Evolutionary conservation across 1,140 invertebrate species (phyloP), one percentile per base, ranked within the genome.

Genomic region (Dendrolimus kikuchii): DNA sequence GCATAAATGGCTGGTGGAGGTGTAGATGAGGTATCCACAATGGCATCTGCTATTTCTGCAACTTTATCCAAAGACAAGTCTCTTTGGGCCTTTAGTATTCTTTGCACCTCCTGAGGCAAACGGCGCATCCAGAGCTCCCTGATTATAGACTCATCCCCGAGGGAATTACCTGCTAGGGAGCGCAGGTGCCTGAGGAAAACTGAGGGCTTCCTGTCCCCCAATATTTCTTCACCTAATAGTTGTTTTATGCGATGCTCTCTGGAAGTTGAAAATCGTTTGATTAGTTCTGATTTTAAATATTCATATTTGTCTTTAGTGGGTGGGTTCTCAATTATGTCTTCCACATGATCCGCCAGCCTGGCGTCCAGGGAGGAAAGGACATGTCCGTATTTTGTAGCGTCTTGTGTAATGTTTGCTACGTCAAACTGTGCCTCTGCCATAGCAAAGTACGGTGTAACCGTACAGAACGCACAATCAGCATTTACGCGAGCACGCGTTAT

Each of bases 201-300:
- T 7, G 41, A 42, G n/a, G 41, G 41, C n/a, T 42, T 42, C 41
- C 41, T 42, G 41, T 42, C 41, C 41, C 41, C 41, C n/a, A 42
- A 42, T 3, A 42, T 7, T 42, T 42, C 41, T n/a, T 42, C 41
- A n/a, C 3, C n/a, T 7, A 42, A n/a, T 7, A 42, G 41, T 42
- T 42, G 41, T 7, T n/a, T 7, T 7, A 42, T n/a, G 6, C n/a
- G 6, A n/a, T 42, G 41, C 41, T 42, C 41, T n/a, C n/a, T 42
- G 6, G 41, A 42, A 42, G 41, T 42, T 7, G 41, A 42, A n/a
- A 2, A n/a, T 42, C 41, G 6, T n/a, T n/a, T 7, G 6, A 42
- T 42, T 7, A 42, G 3, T 42, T 42, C 41, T 42, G 6, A 7
- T 42, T 42, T 42, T n/a, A 42, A 42, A 42, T 42, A 7, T 42